phyloP scores from a whole-genome alignment of 2,888 invertebrate genomes.

The Stomorhina lunata region DNA sequence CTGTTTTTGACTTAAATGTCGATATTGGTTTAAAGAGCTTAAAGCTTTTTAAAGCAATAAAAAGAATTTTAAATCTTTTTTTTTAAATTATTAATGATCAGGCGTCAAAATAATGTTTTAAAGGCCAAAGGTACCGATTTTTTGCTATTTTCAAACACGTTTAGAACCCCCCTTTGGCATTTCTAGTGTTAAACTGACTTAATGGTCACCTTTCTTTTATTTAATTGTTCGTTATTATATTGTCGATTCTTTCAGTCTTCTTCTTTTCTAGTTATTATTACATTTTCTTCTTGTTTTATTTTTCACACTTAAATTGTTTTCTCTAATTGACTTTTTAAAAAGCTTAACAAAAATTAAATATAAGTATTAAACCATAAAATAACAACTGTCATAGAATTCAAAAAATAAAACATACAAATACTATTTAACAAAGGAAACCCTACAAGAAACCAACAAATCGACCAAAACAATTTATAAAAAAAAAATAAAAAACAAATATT shows the following conservation, averaged over 20 bases:
- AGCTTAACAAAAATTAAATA: constrained; percentile 59
- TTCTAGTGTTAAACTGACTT: constrained; percentile 41
- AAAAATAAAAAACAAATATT: no score
- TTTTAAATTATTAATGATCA: no score
- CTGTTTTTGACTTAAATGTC: no score
- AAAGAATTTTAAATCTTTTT: no score
- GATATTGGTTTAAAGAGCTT: no score
- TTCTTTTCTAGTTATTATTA: background rate
- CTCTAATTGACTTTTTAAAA: constrained; percentile 65
- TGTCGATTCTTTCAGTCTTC: no score
- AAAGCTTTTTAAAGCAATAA: no score
- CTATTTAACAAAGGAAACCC: constrained; percentile 56
- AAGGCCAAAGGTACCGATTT: no score
- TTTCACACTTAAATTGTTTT: constrained; percentile 61
- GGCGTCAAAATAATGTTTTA: no score
- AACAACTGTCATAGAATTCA: background rate
- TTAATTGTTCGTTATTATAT: constrained; percentile 23
- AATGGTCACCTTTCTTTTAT: constrained; percentile 23
- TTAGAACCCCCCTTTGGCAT: background rate
- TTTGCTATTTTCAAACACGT: background rate
- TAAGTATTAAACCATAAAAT: constrained; percentile 53
- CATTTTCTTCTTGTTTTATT: constrained; percentile 50
- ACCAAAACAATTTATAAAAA: constrained; percentile 52
- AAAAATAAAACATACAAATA: constrained; percentile 29
- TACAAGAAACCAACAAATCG: constrained; percentile 63